Evolutionary conservation across 2,888 invertebrate genomes (phyloP).

Genomic region (Vanessa cardui): DNA sequence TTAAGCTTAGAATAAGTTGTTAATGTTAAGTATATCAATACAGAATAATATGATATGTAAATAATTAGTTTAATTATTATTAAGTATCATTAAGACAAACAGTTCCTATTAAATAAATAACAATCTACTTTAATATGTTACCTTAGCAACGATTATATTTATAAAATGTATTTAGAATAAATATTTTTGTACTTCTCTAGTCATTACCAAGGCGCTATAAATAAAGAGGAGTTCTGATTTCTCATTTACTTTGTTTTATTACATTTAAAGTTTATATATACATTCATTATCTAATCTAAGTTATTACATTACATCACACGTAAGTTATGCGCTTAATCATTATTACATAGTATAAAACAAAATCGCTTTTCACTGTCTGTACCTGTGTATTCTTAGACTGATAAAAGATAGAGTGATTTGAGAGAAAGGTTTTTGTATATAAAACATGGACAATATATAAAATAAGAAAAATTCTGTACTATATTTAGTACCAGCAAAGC

Average conservation of each 20-base stretch:
- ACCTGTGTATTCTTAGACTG: too few relatives aligned
- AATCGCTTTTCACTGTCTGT: too few relatives aligned
- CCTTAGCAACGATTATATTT: neutral
- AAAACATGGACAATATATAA: too few relatives aligned
- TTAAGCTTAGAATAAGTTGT: neutral
- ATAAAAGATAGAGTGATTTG: too few relatives aligned
- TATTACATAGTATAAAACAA: too few relatives aligned
- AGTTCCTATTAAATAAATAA: slow-evolving; percentile 56
- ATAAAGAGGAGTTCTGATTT: slow-evolving; percentile 68
- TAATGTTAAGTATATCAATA: neutral
- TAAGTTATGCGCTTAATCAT: too few relatives aligned
- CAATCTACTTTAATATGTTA: slow-evolving; percentile 36
- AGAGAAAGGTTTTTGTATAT: too few relatives aligned
- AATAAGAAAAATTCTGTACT: too few relatives aligned
- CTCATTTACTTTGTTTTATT: slow-evolving; percentile 28
- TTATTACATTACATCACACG: too few relatives aligned
- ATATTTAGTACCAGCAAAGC: too few relatives aligned
- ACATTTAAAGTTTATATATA: neutral
- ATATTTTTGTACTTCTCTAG: slow-evolving; percentile 68
- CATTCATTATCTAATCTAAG: too few relatives aligned
- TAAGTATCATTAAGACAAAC: slow-evolving; percentile 41
- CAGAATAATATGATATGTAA: slow-evolving; percentile 11
- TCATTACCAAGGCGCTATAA: slow-evolving; percentile 68
- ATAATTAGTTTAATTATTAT: slow-evolving; percentile 21
- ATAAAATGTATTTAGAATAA: slow-evolving; percentile 60